Evolutionary conservation across 2,888 invertebrate species (phyloP).

Genomic region (Machimus rusticus): DNA sequence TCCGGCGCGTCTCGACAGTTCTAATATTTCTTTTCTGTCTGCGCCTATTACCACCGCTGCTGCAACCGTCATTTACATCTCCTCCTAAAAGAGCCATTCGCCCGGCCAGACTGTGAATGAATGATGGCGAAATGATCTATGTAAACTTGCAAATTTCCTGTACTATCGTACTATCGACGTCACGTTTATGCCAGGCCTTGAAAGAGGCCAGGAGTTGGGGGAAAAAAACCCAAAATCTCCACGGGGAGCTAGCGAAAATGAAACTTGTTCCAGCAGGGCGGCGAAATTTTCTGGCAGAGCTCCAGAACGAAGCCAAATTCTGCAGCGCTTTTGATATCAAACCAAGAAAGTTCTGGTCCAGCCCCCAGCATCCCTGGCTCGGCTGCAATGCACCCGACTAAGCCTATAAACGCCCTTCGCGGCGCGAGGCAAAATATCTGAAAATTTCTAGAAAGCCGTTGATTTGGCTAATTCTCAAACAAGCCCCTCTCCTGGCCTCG

Average conservation of each 20-base stretch:
- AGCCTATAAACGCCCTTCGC: neutral
- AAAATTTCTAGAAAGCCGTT: neutral
- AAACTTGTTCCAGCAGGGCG: constrained; percentile 4
- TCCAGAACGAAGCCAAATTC: neutral
- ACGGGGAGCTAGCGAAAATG: neutral
- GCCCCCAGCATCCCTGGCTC: neutral
- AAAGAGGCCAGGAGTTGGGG: neutral
- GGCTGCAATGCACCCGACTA: neutral
- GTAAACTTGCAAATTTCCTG: constrained; percentile 12
- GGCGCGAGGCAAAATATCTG: neutral
- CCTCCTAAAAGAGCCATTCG: neutral
- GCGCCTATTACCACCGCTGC: neutral
- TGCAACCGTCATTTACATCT: neutral
- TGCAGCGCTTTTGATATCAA: neutral
- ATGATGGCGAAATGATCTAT: constrained; percentile 3
- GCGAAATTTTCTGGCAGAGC: neutral
- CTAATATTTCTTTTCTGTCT: neutral
- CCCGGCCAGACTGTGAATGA: neutral
- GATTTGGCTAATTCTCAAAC: neutral
- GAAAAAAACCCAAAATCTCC: neutral
- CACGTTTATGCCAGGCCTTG: neutral
- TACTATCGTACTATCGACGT: neutral
- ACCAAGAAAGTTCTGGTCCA: constrained; percentile 3
- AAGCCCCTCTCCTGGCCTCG: neutral
- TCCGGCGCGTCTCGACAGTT: neutral